A percentile compares a stretch with the other conserved stretches of the same genome.
Evolutionary conservation across 2,113 vertebrate genomes (phyloP).

Genomic region (Seriola rivoliana): DNA sequence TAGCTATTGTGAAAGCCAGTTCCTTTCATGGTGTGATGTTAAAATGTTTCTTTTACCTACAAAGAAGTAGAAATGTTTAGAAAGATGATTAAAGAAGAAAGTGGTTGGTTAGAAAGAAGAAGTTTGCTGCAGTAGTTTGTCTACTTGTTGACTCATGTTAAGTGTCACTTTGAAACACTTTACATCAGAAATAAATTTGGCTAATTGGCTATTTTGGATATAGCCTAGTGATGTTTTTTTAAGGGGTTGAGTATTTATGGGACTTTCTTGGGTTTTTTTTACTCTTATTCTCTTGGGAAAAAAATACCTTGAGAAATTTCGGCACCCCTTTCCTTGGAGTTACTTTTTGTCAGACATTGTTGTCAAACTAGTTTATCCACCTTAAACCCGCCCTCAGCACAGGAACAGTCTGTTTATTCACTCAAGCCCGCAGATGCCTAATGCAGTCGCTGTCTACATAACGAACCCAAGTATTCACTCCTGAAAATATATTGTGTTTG

Average conservation of each 20-base stretch:
- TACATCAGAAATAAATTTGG: not conserved
- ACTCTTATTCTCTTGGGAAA: not conserved
- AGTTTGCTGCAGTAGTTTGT: not conserved
- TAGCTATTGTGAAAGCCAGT: not conserved
- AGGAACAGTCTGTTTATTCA: not conserved
- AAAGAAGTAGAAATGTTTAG: not conserved
- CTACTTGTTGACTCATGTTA: not conserved
- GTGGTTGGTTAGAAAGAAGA: too few species aligned
- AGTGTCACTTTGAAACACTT: not conserved
- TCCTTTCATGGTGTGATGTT: not conserved
- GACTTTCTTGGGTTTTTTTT: too few species aligned
- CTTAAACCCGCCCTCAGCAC: not conserved
- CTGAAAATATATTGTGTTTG: not conserved
- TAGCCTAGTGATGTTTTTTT: not conserved
- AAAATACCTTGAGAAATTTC: not conserved
- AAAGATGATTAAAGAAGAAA: not conserved
- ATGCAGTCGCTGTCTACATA: not conserved
- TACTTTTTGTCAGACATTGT: conserved; percentile 28
- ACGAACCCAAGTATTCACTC: not conserved
- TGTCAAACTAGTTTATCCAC: conserved; percentile 70
- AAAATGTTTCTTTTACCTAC: not conserved
- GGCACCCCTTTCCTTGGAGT: not conserved
- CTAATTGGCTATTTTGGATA: too few species aligned
- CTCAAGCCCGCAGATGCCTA: conserved; percentile 1
- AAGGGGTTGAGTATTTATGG: not conserved